Percentiles rank a stretch among this genome's conserved stretches.
Conservation (phyloP, 2,888 invertebrate species). For the Coremacera marginata region DNA sequence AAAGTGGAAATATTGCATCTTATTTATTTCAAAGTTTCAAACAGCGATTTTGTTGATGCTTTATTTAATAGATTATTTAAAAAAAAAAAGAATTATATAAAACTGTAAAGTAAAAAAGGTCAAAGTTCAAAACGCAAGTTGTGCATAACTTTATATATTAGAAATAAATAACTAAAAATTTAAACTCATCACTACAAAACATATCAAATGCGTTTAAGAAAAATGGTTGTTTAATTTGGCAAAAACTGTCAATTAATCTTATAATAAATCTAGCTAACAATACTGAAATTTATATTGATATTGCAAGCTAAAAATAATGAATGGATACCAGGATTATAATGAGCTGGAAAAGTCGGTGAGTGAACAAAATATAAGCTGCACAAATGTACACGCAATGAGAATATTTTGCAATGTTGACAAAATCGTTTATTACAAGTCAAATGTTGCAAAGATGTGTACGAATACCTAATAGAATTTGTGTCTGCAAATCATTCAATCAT, state of each 20-base stretch:
- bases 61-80: not conserved
- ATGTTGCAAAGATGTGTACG: not conserved
- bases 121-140: too few relatives aligned
- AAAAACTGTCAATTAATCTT: not conserved
- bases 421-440: not conserved
- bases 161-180: not conserved
- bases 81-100: not conserved
- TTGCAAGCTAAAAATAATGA: not conserved
- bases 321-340: conserved; percentile 60
- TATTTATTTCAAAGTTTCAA: not conserved
- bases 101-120: not conserved
- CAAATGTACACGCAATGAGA: too few relatives aligned
- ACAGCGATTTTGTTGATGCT: not conserved
- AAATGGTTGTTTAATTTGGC: not conserved
- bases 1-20: not conserved
- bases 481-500: too few relatives aligned
- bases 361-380: conserved; percentile 5
- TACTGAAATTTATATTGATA: not conserved
- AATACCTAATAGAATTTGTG: not conserved
- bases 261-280: not conserved
- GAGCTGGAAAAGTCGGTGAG: conserved; percentile 65
- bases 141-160: not conserved
- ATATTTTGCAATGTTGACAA: too few relatives aligned
- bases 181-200: not conserved
- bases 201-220: not conserved